Percentiles rank a stretch among this genome's conserved stretches.
Conservation (phyloP, 2,113 vertebrate genomes). For the Salminus brasiliensis region DNA sequence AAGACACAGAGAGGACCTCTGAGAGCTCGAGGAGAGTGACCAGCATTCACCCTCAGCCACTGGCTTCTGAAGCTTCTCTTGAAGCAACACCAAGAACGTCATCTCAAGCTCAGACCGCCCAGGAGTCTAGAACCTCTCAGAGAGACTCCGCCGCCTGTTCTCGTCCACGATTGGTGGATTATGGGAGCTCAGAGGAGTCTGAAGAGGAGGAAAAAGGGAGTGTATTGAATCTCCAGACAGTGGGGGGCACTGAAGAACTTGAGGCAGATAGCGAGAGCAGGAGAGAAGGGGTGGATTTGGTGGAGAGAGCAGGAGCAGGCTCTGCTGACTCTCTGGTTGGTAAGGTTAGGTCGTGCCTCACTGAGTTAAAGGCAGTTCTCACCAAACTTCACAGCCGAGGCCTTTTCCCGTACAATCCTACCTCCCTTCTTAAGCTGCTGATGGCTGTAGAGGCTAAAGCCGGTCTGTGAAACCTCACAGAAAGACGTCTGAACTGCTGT, state of each 20-base stretch:
- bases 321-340: slow-evolving; percentile 13
- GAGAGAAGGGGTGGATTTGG: background rate
- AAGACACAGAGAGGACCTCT: slow-evolving; percentile 24
- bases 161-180: slow-evolving; percentile 78
- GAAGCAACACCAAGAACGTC: background rate
- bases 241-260: slow-evolving; percentile 25
- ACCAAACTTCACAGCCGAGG: slow-evolving; percentile 79
- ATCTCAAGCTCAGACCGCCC: background rate
- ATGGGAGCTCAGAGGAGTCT: slow-evolving; percentile 87
- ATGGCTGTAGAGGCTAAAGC: slow-evolving; percentile 58
- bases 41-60: background rate
- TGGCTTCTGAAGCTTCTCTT: background rate
- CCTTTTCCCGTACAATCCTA: slow-evolving; percentile 92
- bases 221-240: slow-evolving; percentile 42
- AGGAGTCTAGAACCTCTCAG: background rate
- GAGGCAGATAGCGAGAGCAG: background rate
- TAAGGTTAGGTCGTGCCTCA: slow-evolving; percentile 74
- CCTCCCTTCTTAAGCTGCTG: slow-evolving; percentile 84
- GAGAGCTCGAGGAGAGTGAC: background rate
- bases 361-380: slow-evolving; percentile 80
- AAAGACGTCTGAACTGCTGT: background rate
- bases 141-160: background rate
- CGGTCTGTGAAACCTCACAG: background rate
- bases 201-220: slow-evolving; percentile 68
- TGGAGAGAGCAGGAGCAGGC: background rate